A percentile compares a stretch with the other conserved stretches of the same genome.
Conservation (phyloP, 2,797 vertebrate species). For the Glossophaga mutica region DNA sequence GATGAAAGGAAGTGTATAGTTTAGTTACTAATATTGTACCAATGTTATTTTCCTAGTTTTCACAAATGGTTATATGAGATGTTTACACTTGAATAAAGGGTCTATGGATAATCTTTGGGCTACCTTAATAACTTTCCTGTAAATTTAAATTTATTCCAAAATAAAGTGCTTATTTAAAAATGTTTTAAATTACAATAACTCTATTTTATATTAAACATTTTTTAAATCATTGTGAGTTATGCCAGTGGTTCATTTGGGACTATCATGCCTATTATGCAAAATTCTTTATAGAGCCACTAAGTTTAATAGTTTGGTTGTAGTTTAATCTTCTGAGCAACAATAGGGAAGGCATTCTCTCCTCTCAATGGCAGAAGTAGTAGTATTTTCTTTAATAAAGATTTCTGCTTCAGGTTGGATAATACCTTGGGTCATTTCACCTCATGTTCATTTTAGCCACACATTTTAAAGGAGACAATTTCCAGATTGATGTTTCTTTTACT, state of each 20-base stretch:
- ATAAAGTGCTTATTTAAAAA: neutral
- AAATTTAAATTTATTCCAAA: conserved; percentile 4
- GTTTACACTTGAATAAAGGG: neutral
- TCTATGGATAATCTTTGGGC: neutral
- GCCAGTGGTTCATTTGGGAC: neutral
- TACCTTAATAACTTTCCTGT: neutral
- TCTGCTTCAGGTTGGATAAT: neutral
- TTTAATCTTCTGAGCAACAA: neutral
- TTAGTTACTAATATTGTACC: neutral
- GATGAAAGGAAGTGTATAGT: neutral
- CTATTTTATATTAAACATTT: neutral
- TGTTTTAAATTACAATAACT: neutral
- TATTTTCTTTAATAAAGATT: neutral
- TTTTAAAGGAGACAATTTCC: neutral
- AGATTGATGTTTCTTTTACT: conserved; percentile 1
- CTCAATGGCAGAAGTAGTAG: neutral
- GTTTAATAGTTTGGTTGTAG: neutral
- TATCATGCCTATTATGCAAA: neutral
- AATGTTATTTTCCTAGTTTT: neutral
- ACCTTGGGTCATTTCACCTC: neutral
- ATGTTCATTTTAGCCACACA: neutral
- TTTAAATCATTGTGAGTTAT: neutral
- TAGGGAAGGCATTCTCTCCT: neutral
- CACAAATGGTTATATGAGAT: neutral
- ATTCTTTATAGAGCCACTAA: neutral